Base-by-base conservation (phyloP, 2,888 invertebrate species). In the Hypercompe scribonia region DNA sequence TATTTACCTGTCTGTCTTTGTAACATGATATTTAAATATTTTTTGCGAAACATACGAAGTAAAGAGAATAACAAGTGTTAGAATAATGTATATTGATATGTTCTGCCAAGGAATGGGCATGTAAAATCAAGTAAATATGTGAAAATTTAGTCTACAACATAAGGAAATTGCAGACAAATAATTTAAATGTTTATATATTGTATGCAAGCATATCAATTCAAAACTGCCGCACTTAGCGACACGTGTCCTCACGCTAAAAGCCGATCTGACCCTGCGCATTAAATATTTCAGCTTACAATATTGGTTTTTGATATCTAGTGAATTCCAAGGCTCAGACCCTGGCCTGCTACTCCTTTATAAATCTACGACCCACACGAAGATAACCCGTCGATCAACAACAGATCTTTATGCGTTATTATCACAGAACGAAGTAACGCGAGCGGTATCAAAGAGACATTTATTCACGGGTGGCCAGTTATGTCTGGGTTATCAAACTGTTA, bases 401-500 rank as follows among this genome's bases (percentile, higher is more conserved):
- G 36, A 46, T 28, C 70, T 36, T 67, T 70, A 66, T 67, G 7
- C 31, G 13, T 65, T 68, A 68, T 70, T 69, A 75, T 75, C 65
- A 50, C 24, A 15, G 46, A 61, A 11, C 34, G 50, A 33, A 69
- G 54, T 81, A 84, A 84, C 65, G 66, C 68, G 78, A 81, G 77
- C 64, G 4, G 61, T 50, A 69, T 75, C 68, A 82, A 83, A 69
- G 66, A 68, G 46, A 58, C 58, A 82, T 77, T 79, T 67, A 84
- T 71, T 65, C 74, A 70, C 77, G 75, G 72, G 83, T 79, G 84
- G 82, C 54, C 74, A 42, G 76, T 50, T 28, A 68, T 79, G 81
- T 86, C 81, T 84, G 65, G 78, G 74, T 86, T 85, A 84, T 77
- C 78, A 76, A 70, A 42, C 69, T 61, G n/a, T 65, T 15, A 72